These are phyloP conservation scores for Conus canariensis DNA, from an alignment of 2,888 invertebrate species.

Conservation along the genomic window DNA sequence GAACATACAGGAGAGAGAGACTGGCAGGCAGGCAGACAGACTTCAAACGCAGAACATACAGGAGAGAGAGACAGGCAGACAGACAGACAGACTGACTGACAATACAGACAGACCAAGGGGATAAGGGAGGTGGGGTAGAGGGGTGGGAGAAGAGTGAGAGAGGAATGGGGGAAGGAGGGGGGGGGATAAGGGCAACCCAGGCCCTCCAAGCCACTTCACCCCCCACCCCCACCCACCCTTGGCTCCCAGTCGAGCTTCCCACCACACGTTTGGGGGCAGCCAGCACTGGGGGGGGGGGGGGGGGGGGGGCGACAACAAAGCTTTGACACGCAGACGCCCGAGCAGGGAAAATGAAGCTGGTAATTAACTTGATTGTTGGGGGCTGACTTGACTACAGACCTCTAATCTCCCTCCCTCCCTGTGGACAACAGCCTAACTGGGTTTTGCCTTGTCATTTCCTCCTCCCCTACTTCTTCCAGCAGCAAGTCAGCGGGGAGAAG, in stretches of 20 bases:
- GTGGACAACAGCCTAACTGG: conserved; percentile 14
- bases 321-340: neutral
- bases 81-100: neutral
- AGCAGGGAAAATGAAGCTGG: conserved; percentile 26
- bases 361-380: conserved; percentile 30
- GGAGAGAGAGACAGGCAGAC: neutral
- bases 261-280: neutral
- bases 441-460: neutral
- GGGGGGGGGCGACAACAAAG: neutral
- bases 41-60: neutral
- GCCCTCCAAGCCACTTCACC: no score
- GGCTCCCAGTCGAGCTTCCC: neutral
- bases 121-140: no score
- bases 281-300: neutral
- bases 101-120: neutral
- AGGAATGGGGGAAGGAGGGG: no score
- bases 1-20: neutral
- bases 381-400: conserved; percentile 31
- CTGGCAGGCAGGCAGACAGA: neutral
- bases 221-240: no score
- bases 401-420: neutral
- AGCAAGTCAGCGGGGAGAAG: neutral
- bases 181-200: no score
- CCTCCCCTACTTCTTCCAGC: neutral
- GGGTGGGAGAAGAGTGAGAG: no score